Evolutionary conservation across 2,113 vertebrate genomes (phyloP).

Genomic region (Lethenteron reissneri): DNA sequence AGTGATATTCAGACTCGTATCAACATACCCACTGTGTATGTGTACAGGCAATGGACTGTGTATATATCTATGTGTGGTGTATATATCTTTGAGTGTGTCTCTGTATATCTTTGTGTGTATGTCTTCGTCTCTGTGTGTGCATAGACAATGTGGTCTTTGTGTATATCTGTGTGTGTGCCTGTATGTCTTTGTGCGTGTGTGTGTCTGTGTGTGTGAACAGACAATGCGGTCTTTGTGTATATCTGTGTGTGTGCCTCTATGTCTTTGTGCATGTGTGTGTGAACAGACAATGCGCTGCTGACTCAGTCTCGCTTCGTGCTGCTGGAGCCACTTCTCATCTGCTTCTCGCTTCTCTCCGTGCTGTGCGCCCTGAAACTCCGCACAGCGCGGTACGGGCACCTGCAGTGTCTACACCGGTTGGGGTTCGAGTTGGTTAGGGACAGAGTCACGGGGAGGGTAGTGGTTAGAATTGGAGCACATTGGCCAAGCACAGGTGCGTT

Average conservation of each 20-base stretch:
- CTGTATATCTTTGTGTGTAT: too few species aligned
- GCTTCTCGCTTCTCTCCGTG: slow-evolving; percentile 53
- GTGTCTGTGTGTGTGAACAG: not conserved
- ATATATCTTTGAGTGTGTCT: too few species aligned
- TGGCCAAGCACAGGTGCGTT: too few species aligned
- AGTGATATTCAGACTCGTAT: too few species aligned
- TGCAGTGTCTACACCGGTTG: too few species aligned
- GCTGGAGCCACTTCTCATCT: slow-evolving; percentile 62
- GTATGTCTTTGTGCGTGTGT: slow-evolving; percentile 4
- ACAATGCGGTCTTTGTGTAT: not conserved
- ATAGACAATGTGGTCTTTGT: not conserved
- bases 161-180: too few species aligned
- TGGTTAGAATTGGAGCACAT: too few species aligned
- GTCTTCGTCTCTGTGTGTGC: slow-evolving; percentile 4
- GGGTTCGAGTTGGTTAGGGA: too few species aligned
- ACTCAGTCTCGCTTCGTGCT: slow-evolving; percentile 80
- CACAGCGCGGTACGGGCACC: slow-evolving; percentile 20
- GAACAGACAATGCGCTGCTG: slow-evolving; percentile 59
- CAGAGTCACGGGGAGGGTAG: too few species aligned
- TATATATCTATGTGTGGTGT: too few species aligned
- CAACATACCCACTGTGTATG: too few species aligned
- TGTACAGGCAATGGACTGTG: too few species aligned
- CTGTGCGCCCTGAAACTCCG: slow-evolving; percentile 58
- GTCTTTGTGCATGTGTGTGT: slow-evolving; percentile 6
- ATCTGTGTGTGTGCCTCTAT: not conserved